Percentiles rank a stretch among this genome's conserved stretches.
phyloP scores from a whole-genome alignment of 1,140 invertebrate species.

The Solenopsis fugax region DNA sequence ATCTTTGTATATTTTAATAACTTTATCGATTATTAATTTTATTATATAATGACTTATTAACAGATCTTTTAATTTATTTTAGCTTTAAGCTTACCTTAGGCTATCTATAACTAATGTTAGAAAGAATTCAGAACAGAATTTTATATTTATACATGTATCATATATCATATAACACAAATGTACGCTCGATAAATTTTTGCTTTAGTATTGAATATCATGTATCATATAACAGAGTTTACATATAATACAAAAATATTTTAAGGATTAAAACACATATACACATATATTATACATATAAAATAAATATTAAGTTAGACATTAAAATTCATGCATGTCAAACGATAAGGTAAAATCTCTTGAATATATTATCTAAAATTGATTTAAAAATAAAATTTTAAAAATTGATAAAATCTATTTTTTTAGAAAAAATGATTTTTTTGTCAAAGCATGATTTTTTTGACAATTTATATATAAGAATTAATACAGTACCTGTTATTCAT shows the following conservation, averaged over 20 bases:
- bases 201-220: too few species aligned
- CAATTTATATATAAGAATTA: slow-evolving; percentile 31
- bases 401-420: slow-evolving; percentile 9
- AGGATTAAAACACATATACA: background rate
- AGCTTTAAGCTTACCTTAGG: background rate
- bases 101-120: background rate
- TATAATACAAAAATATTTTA: background rate
- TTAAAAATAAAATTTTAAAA: background rate
- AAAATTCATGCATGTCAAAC: background rate
- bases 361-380: background rate
- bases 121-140: background rate
- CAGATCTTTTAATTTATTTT: background rate
- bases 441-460: background rate
- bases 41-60: background rate
- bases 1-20: background rate
- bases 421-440: slow-evolving; percentile 16
- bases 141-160: background rate
- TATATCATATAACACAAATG: too few species aligned
- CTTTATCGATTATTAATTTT: background rate
- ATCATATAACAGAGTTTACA: background rate
- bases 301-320: background rate
- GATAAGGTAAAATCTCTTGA: background rate
- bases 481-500: slow-evolving; percentile 92
- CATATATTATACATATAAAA: background rate
- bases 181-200: too few species aligned